Evolutionary conservation across 2,797 vertebrate genomes (phyloP).

Genomic region (Cossypha niveicapilla): DNA sequence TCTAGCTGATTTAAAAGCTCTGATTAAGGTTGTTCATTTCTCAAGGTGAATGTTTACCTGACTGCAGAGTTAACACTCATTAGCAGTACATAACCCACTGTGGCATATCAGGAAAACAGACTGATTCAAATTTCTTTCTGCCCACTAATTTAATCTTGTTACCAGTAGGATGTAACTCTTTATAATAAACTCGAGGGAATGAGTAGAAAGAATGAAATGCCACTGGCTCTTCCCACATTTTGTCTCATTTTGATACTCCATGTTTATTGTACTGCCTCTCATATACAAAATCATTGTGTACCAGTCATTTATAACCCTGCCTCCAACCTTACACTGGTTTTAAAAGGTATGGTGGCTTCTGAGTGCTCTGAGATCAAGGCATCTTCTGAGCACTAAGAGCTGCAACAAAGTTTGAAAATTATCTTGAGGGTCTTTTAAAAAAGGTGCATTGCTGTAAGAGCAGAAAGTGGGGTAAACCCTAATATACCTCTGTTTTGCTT

Average conservation of each 20-base stretch:
- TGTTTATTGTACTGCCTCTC: background rate
- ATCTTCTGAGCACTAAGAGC: background rate
- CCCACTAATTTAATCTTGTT: background rate
- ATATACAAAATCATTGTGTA: background rate
- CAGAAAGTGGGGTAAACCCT: background rate
- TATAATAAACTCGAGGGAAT: background rate
- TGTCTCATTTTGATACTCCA: background rate
- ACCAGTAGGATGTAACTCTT: background rate
- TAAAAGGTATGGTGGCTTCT: background rate
- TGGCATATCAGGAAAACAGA: background rate
- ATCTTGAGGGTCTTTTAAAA: background rate
- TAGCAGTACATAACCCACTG: background rate
- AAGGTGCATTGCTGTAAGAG: background rate
- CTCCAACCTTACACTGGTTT: background rate
- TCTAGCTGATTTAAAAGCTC: background rate
- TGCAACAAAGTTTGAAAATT: background rate
- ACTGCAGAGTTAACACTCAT: background rate
- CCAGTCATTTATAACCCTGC: background rate
- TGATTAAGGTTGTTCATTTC: background rate
- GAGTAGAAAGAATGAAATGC: background rate
- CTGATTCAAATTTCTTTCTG: background rate
- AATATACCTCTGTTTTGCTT: background rate
- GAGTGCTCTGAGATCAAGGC: background rate
- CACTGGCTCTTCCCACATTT: background rate
- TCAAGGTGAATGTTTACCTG: slow-evolving; percentile 20